A percentile compares a stretch with the other conserved stretches of the same genome.
These are phyloP conservation scores for Trissolcus basalis DNA, from an alignment of 1,140 invertebrate species.

Conservation along the genomic window DNA sequence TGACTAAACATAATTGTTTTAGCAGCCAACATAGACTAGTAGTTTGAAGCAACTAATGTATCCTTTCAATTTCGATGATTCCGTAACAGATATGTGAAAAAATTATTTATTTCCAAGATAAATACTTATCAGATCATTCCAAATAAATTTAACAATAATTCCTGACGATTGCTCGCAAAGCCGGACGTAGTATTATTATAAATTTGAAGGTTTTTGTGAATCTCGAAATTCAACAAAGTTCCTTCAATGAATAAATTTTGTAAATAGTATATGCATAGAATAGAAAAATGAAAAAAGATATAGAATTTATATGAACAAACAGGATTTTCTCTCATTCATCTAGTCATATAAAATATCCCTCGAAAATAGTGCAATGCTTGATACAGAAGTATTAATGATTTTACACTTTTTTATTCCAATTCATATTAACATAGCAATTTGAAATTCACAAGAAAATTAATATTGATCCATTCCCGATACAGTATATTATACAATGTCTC, in stretches of 20 bases:
- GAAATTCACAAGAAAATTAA: not conserved
- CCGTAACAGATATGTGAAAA: not conserved
- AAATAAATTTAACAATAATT: not conserved
- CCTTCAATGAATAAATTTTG: conserved; percentile 27
- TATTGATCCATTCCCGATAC: too few relatives aligned
- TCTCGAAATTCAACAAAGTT: conserved; percentile 15
- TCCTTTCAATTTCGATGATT: conserved; percentile 23
- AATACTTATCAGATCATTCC: not conserved
- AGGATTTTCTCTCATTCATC: conserved; percentile 48
- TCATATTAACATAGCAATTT: too few relatives aligned
- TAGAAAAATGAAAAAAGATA: conserved; percentile 1
- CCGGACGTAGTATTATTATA: conserved; percentile 23
- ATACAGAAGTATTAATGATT: too few relatives aligned
- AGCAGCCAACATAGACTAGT: conserved; percentile 1
- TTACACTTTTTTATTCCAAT: too few relatives aligned
- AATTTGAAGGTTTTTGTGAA: conserved; percentile 27
- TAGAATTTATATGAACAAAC: conserved; percentile 19
- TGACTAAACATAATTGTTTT: conserved; percentile 12
- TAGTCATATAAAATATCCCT: conserved; percentile 54
- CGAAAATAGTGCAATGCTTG: conserved; percentile 23
- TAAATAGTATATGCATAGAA: conserved; percentile 22
- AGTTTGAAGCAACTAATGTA: conserved; percentile 13
- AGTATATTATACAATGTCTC: not conserved
- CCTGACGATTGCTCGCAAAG: conserved; percentile 21
- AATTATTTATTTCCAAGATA: not conserved